phyloP scores from a whole-genome alignment of 1,140 invertebrate genomes.

The Holotrichia oblita region DNA sequence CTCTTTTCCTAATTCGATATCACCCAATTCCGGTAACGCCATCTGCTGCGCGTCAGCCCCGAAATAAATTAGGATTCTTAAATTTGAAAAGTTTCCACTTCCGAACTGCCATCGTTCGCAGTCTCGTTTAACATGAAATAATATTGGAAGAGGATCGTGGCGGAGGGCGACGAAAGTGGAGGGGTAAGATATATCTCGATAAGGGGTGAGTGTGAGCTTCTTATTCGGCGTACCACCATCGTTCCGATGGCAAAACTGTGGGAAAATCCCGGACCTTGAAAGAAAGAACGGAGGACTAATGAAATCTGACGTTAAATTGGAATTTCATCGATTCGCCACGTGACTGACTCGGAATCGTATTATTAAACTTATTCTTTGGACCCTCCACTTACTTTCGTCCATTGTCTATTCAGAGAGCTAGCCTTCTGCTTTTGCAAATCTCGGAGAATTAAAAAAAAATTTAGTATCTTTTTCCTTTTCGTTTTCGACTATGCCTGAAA shows the following conservation, averaged over 20 bases:
- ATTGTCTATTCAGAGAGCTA: background rate
- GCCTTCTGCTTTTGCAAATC: conserved; percentile 5
- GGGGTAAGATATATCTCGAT: background rate
- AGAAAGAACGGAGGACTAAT: conserved; percentile 42
- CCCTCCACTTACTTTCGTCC: background rate
- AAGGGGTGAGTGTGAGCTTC: conserved; percentile 19
- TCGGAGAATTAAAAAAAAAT: background rate
- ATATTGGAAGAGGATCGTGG: conserved; percentile 28
- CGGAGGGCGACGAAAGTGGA: background rate
- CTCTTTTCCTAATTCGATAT: conserved; percentile 27
- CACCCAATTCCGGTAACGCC: conserved; percentile 31
- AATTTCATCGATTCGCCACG: conserved; percentile 47
- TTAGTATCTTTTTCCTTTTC: background rate
- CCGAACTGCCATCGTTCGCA: conserved; percentile 32
- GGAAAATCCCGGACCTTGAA: conserved; percentile 16
- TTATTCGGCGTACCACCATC: background rate
- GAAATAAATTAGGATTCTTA: conserved; percentile 46
- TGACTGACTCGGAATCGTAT: conserved; percentile 42
- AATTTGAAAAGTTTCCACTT: conserved; percentile 46
- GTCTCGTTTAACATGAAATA: conserved; percentile 35
- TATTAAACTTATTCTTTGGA: conserved; percentile 45
- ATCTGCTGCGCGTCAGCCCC: conserved; percentile 32
- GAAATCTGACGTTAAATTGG: conserved; percentile 48
- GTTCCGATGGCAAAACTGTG: background rate
- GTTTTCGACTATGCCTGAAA: background rate